Evolutionary conservation across 1,140 invertebrate genomes (phyloP).

Genomic region (Macrocentrus cingulum): DNA sequence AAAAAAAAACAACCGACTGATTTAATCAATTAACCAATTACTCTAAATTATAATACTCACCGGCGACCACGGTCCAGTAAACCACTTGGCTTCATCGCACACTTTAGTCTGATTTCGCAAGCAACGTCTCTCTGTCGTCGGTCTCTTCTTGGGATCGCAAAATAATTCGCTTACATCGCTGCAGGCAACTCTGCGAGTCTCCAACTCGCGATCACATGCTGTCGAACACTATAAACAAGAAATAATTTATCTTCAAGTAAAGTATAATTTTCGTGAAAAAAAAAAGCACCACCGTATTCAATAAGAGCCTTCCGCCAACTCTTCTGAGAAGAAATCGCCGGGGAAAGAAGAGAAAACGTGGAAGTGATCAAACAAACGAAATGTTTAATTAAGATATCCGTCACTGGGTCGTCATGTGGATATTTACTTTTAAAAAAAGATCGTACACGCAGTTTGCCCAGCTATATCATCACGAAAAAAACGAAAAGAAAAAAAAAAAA

Average conservation of each 20-base stretch:
- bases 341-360: background rate
- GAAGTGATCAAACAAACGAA: slow-evolving; percentile 12
- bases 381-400: slow-evolving; percentile 25
- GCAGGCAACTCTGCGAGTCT: slow-evolving; percentile 60
- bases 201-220: slow-evolving; percentile 43
- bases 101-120: slow-evolving; percentile 55
- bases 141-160: slow-evolving; percentile 61
- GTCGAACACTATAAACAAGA: slow-evolving; percentile 42
- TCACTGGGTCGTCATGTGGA: slow-evolving; percentile 8
- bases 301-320: background rate
- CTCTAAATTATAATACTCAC: slow-evolving; percentile 49
- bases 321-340: background rate
- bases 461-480: too few species aligned
- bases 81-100: slow-evolving; percentile 70
- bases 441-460: too few species aligned
- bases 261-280: slow-evolving; percentile 17
- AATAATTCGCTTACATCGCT: slow-evolving; percentile 44
- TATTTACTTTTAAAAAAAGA: too few species aligned
- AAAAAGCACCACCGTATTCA: background rate
- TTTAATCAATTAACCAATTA: background rate
- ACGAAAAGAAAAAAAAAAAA: slow-evolving; percentile 4
- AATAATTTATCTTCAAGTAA: slow-evolving; percentile 22
- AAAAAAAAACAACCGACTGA: too few species aligned
- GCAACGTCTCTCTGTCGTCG: slow-evolving; percentile 64
- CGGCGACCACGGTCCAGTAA: slow-evolving; percentile 69